Base-by-base conservation (phyloP, 1,140 invertebrate genomes). In the Cotesia chilonis region DNA sequence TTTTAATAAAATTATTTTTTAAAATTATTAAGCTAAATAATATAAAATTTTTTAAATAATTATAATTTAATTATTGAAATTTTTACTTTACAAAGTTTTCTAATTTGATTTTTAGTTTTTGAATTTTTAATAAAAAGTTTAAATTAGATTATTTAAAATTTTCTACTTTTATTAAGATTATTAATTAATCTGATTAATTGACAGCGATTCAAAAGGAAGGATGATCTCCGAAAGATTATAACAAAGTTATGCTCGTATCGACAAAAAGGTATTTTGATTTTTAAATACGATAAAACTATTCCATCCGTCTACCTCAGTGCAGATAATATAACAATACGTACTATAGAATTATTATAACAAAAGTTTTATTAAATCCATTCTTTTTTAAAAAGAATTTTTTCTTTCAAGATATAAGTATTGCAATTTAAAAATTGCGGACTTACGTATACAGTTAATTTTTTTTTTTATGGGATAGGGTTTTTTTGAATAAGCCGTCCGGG, bases 301-400 rank as follows among this genome's bases (percentile, higher is more conserved):
- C 83, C 84, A 83, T 83, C 83, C 76, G 82, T 79, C 84, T 85
- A 85, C 84, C 84, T 85, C 83, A 85, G 76, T 82, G 81, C 83
- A 84, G 79, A 82, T 80, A 79, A 81, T 80, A 82, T 70, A 82
- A 80, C 76, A 74, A 78, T 82, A 82, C 77, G 74, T 79, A 76
- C 76, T 80, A 79, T 59, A 74, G 71, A 70, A 74, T 69, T 72
- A 76, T 73, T 73, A 74, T 63, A 72, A 75, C 47, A 55, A 55
- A 17, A 54, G 38, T 64, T 51, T 36, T 20, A 54, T 61, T 28
- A 37, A 67, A 28, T 72, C 17, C 38, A 14, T 74, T 71, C 68
- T 67, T 51, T 70, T 47, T 70, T 38, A 47, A 41, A n/a, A 47
- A 17, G 12, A 65, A 65, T 47, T 9, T 47, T 1, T 47, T 47